phyloP scores from a whole-genome alignment of 2,888 invertebrate genomes.

The Atrina japonica region DNA sequence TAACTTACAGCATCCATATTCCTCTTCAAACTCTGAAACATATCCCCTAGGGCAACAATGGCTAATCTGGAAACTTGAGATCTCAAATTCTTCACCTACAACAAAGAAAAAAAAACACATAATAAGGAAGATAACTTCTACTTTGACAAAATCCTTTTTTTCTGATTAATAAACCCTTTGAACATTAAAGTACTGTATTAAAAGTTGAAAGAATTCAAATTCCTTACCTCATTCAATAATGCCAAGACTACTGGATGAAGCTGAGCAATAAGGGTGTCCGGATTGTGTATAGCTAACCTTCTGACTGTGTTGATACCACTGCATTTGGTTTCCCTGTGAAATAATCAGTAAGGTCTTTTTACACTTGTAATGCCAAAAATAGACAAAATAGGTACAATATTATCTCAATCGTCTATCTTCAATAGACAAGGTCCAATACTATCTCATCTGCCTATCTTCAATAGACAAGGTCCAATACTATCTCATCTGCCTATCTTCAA shows the following conservation, averaged over 20 bases:
- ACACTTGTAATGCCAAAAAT: too few relatives aligned
- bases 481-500: too few relatives aligned
- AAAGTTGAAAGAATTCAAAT: too few relatives aligned
- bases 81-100: conserved; percentile 92
- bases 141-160: too few relatives aligned
- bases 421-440: too few relatives aligned
- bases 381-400: too few relatives aligned
- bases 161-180: too few relatives aligned
- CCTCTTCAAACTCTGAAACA: conserved; percentile 85
- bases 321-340: conserved; percentile 80
- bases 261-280: conserved; percentile 74
- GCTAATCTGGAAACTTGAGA: conserved; percentile 93
- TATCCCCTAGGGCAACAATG: conserved; percentile 89
- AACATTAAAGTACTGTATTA: too few relatives aligned
- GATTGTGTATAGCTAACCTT: conserved; percentile 77
- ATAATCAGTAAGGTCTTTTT: not conserved
- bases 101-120: conserved; percentile 15
- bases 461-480: too few relatives aligned
- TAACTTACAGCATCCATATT: conserved; percentile 84
- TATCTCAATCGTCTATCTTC: too few relatives aligned
- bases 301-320: conserved; percentile 78
- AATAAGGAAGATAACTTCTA: too few relatives aligned
- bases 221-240: conserved; percentile 84
- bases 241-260: conserved; percentile 78
- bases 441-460: too few relatives aligned